These are phyloP conservation scores for Cephus pygmeus DNA, from an alignment of 2,888 invertebrate genomes.

Conservation along the genomic window DNA sequence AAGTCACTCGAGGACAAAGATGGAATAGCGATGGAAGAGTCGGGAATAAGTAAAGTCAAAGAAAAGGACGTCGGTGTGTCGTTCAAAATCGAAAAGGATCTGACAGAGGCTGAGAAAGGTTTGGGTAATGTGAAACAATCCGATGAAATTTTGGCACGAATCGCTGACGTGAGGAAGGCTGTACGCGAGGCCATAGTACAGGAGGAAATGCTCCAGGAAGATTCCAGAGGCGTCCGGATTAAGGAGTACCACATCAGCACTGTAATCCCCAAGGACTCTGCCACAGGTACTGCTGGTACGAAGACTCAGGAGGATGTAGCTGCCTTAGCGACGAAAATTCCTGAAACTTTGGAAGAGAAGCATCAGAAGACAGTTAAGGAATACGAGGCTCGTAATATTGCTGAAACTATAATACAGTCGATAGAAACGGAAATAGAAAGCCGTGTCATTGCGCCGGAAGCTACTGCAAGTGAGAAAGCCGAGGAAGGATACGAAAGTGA, in stretches of 20 bases:
- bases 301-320: slow-evolving; percentile 18
- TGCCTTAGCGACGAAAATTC: slow-evolving; percentile 10
- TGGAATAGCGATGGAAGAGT: slow-evolving; percentile 42
- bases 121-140: neutral
- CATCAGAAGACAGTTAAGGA: slow-evolving; percentile 34
- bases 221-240: slow-evolving; percentile 7
- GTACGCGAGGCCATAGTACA: slow-evolving; percentile 37
- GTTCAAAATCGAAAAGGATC: slow-evolving; percentile 48
- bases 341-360: slow-evolving; percentile 30
- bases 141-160: neutral
- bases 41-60: slow-evolving; percentile 38
- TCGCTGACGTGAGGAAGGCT: slow-evolving; percentile 29
- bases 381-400: slow-evolving; percentile 48
- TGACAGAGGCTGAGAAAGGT: slow-evolving; percentile 23
- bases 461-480: neutral
- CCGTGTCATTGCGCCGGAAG: slow-evolving; percentile 25
- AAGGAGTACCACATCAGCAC: neutral
- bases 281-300: neutral
- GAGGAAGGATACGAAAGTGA: slow-evolving; percentile 12
- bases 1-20: slow-evolving; percentile 46
- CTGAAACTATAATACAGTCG: slow-evolving; percentile 54
- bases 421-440: slow-evolving; percentile 55
- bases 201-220: slow-evolving; percentile 42
- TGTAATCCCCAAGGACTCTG: neutral
- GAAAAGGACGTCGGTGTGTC: slow-evolving; percentile 48